Evolutionary conservation across 64 coral and sea anemone species (phyloP), one percentile per base, ranked within the genome.

Genomic region (Actinia equina): DNA sequence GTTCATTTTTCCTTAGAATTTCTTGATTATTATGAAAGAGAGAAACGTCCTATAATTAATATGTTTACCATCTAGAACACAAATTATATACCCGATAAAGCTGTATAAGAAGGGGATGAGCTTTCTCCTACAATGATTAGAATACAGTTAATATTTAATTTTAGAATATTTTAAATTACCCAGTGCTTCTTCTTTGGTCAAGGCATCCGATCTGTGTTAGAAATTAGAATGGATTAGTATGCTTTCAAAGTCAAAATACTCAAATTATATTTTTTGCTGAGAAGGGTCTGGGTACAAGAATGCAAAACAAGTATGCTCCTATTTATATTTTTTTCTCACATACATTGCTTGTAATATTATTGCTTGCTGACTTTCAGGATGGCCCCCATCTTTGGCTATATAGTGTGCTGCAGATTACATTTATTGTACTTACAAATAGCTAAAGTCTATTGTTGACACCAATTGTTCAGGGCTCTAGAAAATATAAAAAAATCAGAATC

Each of bases 161-260:
- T n/a, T n/a, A 9, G 20, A 65, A 65, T 65, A 57, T 57, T 57
- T 16, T 22, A 7, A 74, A 64, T 64, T 69, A 98, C 95, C 89
- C 46, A 98, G 59, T 52, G 96, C 96, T 88, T 98, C 93, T 77
- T 98, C 89, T 88, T 98, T 98, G 49, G 96, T 98, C n/a, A 98
- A 85, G 3, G 59, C 96, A 94, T 98, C 96, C 51, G 89, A 89
- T 20, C 96, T 98, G 71, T 60, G 80, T 17, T 11, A 44, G 51
- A 7, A 37, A 37, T 37, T 18, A 2, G 17, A 76, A 41, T 84
- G 18, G 5, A 22, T 49, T 49, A 49, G 46, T 49, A 49, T 8
- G 4, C 46, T 49, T 49, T 49, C 46, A 49, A 49, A 49, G 46
- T 49, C 46, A 49, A 8, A 49, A 49, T 49, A 49, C 4, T 49